Evolutionary conservation across 2,797 vertebrate species (phyloP).

Genomic region (Cyprinella venusta): DNA sequence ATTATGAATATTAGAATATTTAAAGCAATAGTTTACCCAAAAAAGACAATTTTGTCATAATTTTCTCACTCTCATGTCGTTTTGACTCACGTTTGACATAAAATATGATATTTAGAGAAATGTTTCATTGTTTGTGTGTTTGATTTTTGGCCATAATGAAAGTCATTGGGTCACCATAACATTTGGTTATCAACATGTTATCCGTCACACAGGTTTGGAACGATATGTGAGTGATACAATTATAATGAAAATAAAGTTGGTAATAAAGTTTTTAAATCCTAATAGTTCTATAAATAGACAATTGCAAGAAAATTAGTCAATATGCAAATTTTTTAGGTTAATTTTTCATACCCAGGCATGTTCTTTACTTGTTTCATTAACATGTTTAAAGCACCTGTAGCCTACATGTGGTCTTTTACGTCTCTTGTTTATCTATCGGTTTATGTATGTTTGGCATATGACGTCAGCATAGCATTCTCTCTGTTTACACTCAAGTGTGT

Average conservation of each 20-base stretch:
- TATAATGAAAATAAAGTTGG: background rate
- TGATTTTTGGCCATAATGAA: background rate
- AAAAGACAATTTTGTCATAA: background rate
- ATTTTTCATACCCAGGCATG: background rate
- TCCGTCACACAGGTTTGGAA: background rate
- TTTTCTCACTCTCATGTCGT: background rate
- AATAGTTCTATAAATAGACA: background rate
- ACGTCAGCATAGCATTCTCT: slow-evolving; percentile 8
- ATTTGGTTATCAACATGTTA: background rate
- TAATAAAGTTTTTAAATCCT: too few relatives aligned
- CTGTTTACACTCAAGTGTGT: slow-evolving; percentile 10
- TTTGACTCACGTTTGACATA: background rate
- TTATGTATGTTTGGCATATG: background rate
- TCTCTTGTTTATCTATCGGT: background rate
- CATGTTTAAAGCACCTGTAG: slow-evolving; percentile 1
- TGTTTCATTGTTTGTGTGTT: background rate
- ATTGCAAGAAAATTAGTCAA: background rate
- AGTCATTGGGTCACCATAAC: background rate
- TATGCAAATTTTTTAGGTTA: background rate
- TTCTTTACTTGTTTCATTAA: background rate
- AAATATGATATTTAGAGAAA: background rate
- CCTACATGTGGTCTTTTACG: background rate
- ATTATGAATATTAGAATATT: background rate
- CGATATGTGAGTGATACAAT: background rate
- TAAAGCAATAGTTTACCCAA: background rate